phyloP scores from a whole-genome alignment of 37 sponge, comb jelly and placozoan species.

The Spongilla lacustris region DNA sequence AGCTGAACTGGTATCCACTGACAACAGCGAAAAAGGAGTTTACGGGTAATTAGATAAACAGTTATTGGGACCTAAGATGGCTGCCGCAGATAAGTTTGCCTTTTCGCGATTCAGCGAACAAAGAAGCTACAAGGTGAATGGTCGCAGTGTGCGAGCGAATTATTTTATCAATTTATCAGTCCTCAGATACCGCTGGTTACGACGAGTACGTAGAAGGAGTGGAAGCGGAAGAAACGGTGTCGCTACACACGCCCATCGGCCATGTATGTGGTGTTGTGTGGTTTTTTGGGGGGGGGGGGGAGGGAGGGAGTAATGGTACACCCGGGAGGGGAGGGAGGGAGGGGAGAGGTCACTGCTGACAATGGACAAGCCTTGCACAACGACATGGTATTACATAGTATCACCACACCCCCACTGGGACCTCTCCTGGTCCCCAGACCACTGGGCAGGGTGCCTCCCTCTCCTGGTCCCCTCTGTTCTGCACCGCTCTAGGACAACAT shows the following conservation, averaged over 20 bases:
- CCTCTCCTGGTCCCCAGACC: neutral
- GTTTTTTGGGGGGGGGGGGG: neutral
- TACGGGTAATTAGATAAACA: neutral
- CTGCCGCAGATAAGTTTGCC: constrained; percentile 15
- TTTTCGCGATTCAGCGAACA: constrained; percentile 60
- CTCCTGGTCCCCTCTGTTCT: constrained; percentile 9
- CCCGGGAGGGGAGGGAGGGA: neutral
- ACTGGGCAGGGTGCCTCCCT: constrained; percentile 48
- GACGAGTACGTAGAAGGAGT: constrained; percentile 79
- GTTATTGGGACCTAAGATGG: neutral
- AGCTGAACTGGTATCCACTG: neutral
- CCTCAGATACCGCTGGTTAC: constrained; percentile 58
- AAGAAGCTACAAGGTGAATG: constrained; percentile 49
- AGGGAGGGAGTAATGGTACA: neutral
- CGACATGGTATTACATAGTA: neutral
- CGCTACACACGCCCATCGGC: constrained; percentile 59
- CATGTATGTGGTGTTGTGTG: constrained; percentile 38
- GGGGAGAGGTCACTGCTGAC: neutral
- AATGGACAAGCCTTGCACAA: neutral
- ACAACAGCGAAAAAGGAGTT: neutral
- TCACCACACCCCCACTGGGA: neutral
- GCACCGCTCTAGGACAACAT: constrained; percentile 64
- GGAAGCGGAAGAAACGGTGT: constrained; percentile 64
- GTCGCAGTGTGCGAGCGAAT: neutral
- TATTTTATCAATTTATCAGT: constrained; percentile 4